Percentiles rank a stretch among this genome's conserved stretches.
Evolutionary conservation across 2,113 vertebrate genomes (phyloP).

Genomic region (Micromys minutus): DNA sequence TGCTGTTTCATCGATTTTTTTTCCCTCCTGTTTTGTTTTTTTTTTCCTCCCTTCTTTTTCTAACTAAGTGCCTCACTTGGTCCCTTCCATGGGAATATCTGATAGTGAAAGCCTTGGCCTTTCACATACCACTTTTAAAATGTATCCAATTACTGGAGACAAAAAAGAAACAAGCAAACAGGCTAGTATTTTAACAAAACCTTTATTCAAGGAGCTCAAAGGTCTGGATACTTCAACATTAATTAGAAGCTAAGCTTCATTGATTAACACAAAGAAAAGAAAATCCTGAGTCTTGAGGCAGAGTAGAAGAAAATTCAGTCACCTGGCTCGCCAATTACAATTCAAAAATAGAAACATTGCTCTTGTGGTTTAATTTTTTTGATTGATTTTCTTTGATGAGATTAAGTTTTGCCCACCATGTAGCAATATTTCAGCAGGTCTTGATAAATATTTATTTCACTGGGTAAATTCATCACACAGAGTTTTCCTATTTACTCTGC

Average conservation of each 20-base stretch:
- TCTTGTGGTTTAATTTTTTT: constrained; percentile 56
- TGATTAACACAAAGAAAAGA: constrained; percentile 63
- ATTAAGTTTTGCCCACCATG: constrained; percentile 58
- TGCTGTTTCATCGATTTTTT: constrained; percentile 62
- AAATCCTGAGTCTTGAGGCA: constrained; percentile 41
- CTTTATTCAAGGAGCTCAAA: constrained; percentile 51
- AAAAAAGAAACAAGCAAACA: constrained; percentile 46
- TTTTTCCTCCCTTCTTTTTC: neutral
- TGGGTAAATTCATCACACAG: neutral
- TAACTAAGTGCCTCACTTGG: neutral
- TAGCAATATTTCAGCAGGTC: constrained; percentile 3
- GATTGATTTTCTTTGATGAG: constrained; percentile 60
- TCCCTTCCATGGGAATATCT: neutral
- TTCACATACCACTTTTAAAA: constrained; percentile 29
- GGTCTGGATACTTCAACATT: constrained; percentile 48
- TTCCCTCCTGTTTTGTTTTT: neutral
- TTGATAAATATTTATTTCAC: constrained; percentile 18
- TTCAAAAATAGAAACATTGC: constrained; percentile 49
- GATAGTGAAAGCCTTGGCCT: neutral
- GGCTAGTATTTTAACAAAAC: constrained; percentile 39
- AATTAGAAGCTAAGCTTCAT: constrained; percentile 67
- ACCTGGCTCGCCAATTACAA: constrained; percentile 44
- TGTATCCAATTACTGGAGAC: constrained; percentile 48
- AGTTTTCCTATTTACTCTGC: neutral
- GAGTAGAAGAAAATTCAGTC: constrained; percentile 60